A percentile compares a stretch with the other conserved stretches of the same genome.
These are phyloP conservation scores for Paracanthobrama guichenoti DNA, from an alignment of 2,113 vertebrate species.

Conservation along the genomic window DNA sequence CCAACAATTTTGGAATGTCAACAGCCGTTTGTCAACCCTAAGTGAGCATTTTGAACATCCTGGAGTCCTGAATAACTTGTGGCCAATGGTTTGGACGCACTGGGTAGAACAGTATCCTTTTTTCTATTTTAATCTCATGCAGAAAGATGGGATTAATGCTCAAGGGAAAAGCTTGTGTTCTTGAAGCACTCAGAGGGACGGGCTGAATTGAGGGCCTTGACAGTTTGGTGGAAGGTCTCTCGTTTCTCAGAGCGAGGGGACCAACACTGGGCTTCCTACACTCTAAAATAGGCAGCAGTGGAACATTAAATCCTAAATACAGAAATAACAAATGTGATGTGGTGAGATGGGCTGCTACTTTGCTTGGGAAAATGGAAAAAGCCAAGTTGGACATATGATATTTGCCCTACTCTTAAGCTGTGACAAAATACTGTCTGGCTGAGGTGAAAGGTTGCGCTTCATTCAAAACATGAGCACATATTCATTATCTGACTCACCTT, in stretches of 20 bases:
- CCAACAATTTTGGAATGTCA: slow-evolving; percentile 61
- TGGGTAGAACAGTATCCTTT: slow-evolving; percentile 30
- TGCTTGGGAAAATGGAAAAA: not conserved
- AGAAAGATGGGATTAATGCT: slow-evolving; percentile 13
- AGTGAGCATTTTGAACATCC: slow-evolving; percentile 20
- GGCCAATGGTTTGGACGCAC: not conserved
- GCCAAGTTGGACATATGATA: not conserved
- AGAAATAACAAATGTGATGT: slow-evolving; percentile 1
- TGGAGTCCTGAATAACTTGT: not conserved
- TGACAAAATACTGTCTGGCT: not conserved
- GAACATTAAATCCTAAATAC: slow-evolving; percentile 4
- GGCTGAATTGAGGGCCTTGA: slow-evolving; percentile 9
- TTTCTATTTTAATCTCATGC: slow-evolving; percentile 23
- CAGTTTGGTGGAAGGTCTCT: slow-evolving; percentile 25
- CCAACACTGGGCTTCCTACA: not conserved
- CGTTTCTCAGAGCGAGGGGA: slow-evolving; percentile 18
- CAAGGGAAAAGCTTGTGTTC: slow-evolving; percentile 27
- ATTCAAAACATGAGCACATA: slow-evolving; percentile 6
- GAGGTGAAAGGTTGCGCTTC: not conserved
- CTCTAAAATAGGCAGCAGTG: not conserved
- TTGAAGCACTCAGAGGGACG: slow-evolving; percentile 1
- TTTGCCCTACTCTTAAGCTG: not conserved
- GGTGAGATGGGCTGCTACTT: not conserved
- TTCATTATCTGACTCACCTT: slow-evolving; percentile 23
- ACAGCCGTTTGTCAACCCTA: slow-evolving; percentile 59